Evolutionary conservation across 2,797 vertebrate species (phyloP), one percentile per base, ranked within the genome.

Genomic region (Podargus strigoides): DNA sequence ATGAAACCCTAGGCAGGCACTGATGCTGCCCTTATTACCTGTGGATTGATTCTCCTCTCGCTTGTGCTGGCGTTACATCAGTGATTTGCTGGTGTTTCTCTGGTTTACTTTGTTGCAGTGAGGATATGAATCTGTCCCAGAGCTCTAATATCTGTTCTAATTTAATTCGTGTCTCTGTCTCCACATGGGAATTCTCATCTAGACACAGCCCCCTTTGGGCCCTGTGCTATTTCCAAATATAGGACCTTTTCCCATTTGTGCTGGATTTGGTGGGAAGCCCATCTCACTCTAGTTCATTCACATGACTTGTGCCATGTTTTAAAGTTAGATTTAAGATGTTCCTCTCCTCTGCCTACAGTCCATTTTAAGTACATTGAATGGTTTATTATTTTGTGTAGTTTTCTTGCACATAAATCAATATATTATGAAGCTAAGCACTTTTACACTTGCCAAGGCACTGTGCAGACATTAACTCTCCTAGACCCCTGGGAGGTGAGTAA

Each of bases 221-320:
- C 72, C 68, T 97, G 97, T 97, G 93, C 97, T 97, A 97, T 95
- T 97, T 97, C 96, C 96, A 96, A 96, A 97, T 96, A 95, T 97
- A 96, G 94, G 80, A 44, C 72, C 24, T 93, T 94, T 90, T 89
- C 80, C 84, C 81, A 64, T 52, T 91, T 84, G 93, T 63, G 59
- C 85, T 4, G 16, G 27, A 72, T 72, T 83, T 73, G 37, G 49
- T 83, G 93, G 94, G 88, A 92, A 96, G 68, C 76, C 82, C 64
- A 72, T n/a, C 86, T 72, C 67, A 53, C 82, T 94, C 46, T 20
- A 52, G 36, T 56, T 81, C 85, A 56, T 93, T 94, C 89, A 89
- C 74, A 37, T 82, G 70, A 82, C 49, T 90, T 64, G 59, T 5
- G 3, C 16, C n/a, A 24, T 18, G 6, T 69, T 96, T 93, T 93